phyloP scores from a whole-genome alignment of 1,140 invertebrate species.

The Apis florea region DNA sequence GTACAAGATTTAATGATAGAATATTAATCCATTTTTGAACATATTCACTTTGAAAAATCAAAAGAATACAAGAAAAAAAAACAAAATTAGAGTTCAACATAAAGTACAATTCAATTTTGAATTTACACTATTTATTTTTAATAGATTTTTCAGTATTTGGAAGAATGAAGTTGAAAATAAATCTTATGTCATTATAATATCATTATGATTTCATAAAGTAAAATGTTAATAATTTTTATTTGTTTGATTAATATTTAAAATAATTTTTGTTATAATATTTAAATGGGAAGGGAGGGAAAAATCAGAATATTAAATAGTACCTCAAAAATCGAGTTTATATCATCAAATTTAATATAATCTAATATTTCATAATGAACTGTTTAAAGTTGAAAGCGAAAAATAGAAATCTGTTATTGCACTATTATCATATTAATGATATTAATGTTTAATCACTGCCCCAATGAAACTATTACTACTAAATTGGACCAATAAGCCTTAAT shows the following conservation, averaged over 20 bases:
- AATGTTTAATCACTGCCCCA: constrained; percentile 45
- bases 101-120: constrained; percentile 20
- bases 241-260: constrained; percentile 7
- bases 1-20: constrained; percentile 24
- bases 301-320: background rate
- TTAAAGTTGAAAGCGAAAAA: background rate
- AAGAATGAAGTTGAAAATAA: constrained; percentile 1
- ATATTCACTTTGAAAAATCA: background rate
- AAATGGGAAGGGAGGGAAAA: background rate
- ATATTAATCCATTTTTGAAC: constrained; percentile 8
- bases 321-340: background rate
- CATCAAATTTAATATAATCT: constrained; percentile 1
- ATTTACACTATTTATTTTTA: constrained; percentile 1
- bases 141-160: background rate
- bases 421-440: constrained; percentile 15
- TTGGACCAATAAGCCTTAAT: constrained; percentile 71
- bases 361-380: constrained; percentile 8
- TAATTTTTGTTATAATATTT: background rate
- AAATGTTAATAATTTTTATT: background rate
- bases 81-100: constrained; percentile 21
- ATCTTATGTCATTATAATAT: background rate
- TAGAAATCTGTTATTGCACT: background rate
- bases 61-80: constrained; percentile 10
- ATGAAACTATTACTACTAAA: constrained; percentile 47
- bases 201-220: background rate